Conservation (phyloP, 2,113 vertebrate species). For the Micronycteris hirsuta region DNA sequence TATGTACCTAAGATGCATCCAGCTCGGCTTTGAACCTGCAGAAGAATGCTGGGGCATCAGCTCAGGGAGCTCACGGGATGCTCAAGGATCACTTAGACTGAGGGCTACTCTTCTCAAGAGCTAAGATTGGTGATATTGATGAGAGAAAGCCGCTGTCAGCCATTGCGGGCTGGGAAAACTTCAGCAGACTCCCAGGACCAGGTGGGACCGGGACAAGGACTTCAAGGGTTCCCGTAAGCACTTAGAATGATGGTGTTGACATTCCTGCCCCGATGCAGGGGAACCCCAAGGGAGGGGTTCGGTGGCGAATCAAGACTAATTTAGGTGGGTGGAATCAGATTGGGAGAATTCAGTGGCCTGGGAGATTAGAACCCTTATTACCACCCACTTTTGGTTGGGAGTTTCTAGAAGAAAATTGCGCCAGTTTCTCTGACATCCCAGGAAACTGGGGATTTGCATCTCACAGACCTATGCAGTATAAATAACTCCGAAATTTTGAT, state of each 20-base stretch:
- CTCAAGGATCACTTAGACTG: not conserved
- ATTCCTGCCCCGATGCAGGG: not conserved
- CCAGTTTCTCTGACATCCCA: slow-evolving; percentile 18
- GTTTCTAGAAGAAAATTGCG: slow-evolving; percentile 39
- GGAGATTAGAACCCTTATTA: not conserved
- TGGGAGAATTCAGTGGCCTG: not conserved
- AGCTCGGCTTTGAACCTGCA: not conserved
- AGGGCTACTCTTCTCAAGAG: not conserved
- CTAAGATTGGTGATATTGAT: not conserved
- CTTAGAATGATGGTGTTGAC: not conserved
- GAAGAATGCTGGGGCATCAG: not conserved
- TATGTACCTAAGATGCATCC: not conserved
- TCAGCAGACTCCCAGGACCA: not conserved
- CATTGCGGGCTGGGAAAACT: not conserved
- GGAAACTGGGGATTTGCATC: slow-evolving; percentile 44
- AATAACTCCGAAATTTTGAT: slow-evolving; percentile 61
- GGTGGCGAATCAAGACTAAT: not conserved
- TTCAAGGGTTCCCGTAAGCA: not conserved
- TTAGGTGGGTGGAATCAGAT: not conserved
- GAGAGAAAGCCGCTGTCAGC: not conserved
- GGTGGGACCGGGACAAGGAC: too few species aligned
- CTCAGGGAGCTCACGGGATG: not conserved
- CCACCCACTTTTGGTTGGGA: not conserved
- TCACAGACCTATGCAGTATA: slow-evolving; percentile 42
- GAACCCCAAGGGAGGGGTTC: not conserved